Base-by-base conservation (phyloP, 2,888 invertebrate genomes). In the Chrysolina oricalcia region DNA sequence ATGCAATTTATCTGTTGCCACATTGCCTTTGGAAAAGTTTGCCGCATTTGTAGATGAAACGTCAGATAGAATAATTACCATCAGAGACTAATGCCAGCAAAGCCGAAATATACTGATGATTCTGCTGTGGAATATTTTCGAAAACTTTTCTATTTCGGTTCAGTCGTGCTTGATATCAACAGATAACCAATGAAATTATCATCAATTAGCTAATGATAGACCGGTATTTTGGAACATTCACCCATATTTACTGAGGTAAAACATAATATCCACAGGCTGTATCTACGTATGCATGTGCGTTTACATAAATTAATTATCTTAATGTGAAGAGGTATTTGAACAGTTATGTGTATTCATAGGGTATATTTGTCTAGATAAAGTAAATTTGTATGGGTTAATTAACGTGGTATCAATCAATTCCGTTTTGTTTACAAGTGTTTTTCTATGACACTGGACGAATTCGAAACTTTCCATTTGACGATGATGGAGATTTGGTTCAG, bases 341-440 rank as follows among this genome's bases (percentile, higher is more conserved):
- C 74, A 71, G 69, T 64, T 56, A 64, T 56, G 63, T 67, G 59
- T 59, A 67, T 74, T 66, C 74, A 74, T 67, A 63, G 59, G 40
- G 67, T 66, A 70, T 74, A 71, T 74, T 74, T 74, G 71, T 67
- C 23, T 53, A 74, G 71, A 63, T 56, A 48, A 46, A 35, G 74
- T 74, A 70, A 71, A 74, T 71, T 71, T 71, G 74, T 67, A 19
- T 66, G 67, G 66, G 66, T 63, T 71, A 71, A 74, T 74, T 74
- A 74, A 65, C 70, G 66, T 46, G 40, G 41, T 70, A 63, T 50
- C 64, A 70, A 59, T 59, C 59, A 35, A 59, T 59, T 27, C 59
- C 15, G 59, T 59, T 59, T 35, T 68, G 27, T 35, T 68, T 50
- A n/a, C 27, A 56, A 35, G 41, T 65, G 23, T 65, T 72, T 41